These are phyloP conservation scores for Cerastis leucographa DNA, from an alignment of 2,888 invertebrate species.

Conservation along the genomic window DNA sequence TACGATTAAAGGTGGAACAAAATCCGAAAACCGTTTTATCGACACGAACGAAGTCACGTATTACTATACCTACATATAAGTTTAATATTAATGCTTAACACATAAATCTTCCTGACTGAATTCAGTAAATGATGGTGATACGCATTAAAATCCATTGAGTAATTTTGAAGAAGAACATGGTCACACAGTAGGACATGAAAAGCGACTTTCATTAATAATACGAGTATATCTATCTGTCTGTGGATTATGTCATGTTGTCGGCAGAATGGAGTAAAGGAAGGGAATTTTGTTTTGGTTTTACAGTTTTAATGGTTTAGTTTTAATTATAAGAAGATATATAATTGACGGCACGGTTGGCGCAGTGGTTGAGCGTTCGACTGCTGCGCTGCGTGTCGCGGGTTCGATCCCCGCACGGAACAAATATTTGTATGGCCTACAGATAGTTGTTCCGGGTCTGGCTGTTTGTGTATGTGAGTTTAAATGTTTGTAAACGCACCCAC, in stretches of 20 bases:
- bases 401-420: too few species aligned
- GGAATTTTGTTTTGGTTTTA: constrained; percentile 23
- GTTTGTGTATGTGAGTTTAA: too few species aligned
- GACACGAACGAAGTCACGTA: too few species aligned
- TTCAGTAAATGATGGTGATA: neutral
- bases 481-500: too few species aligned
- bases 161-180: neutral
- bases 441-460: too few species aligned
- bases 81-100: neutral
- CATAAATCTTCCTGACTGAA: neutral
- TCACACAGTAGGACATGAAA: neutral
- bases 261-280: neutral
- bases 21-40: too few species aligned
- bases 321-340: neutral
- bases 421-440: too few species aligned
- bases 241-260: constrained; percentile 16
- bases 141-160: neutral
- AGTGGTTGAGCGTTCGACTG: too few species aligned
- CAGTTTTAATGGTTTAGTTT: constrained; percentile 24
- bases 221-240: neutral
- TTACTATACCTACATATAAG: neutral
- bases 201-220: neutral
- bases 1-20: too few species aligned
- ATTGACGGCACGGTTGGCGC: too few species aligned
- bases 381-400: too few species aligned